Percentiles rank a stretch among this genome's conserved stretches.
Evolutionary conservation across 1,140 invertebrate species (phyloP).

Genomic region (Drosophila pruinosa): DNA sequence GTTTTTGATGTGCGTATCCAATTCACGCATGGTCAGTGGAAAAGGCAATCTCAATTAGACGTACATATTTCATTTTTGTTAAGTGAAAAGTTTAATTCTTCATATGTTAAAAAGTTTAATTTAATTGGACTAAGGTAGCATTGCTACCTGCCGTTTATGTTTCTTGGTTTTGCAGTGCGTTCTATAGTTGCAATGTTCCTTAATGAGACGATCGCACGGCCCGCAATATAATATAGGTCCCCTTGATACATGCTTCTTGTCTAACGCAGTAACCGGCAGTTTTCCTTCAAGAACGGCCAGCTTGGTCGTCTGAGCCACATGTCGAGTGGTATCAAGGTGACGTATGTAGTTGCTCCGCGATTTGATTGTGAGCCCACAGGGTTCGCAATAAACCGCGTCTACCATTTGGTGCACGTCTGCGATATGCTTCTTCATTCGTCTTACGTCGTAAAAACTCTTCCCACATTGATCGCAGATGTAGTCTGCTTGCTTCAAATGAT

Average conservation of each 20-base stretch:
- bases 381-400: too few relatives aligned
- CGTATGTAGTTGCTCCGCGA: slow-evolving; percentile 23
- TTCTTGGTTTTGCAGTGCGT: background rate
- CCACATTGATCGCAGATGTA: slow-evolving; percentile 41
- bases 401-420: too few relatives aligned
- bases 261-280: background rate
- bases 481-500: slow-evolving; percentile 27
- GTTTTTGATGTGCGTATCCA: slow-evolving; percentile 81
- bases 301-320: background rate
- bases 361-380: slow-evolving; percentile 33
- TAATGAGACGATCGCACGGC: background rate
- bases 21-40: slow-evolving; percentile 61
- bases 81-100: slow-evolving; percentile 20
- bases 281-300: background rate
- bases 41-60: slow-evolving; percentile 2
- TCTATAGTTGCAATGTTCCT: background rate
- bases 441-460: slow-evolving; percentile 13
- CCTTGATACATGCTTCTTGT: background rate
- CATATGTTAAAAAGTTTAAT: background rate
- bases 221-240: background rate
- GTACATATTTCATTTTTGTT: slow-evolving; percentile 14
- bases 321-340: slow-evolving; percentile 26
- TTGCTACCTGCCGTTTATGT: background rate
- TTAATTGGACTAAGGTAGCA: too few relatives aligned
- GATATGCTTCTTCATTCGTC: too few relatives aligned